These are phyloP conservation scores for Aphaenogaster rudis DNA, from an alignment of 1,140 invertebrate species.

Conservation along the genomic window DNA sequence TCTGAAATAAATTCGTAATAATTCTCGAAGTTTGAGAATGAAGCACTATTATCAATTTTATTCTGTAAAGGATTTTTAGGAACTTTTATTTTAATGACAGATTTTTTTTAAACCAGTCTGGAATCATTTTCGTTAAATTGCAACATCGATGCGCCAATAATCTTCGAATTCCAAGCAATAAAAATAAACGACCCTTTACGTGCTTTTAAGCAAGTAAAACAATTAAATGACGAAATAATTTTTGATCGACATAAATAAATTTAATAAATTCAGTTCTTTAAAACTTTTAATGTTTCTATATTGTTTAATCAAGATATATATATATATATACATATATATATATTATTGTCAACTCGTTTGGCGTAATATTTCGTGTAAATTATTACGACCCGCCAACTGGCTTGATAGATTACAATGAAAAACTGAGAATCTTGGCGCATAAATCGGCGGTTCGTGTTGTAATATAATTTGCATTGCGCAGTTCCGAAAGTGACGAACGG, in stretches of 20 bases:
- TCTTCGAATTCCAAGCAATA: not conserved
- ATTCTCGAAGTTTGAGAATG: not conserved
- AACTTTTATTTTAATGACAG: not conserved
- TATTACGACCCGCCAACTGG: constrained; percentile 16
- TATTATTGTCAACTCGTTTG: not conserved
- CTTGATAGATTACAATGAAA: constrained; percentile 13
- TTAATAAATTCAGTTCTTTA: not conserved
- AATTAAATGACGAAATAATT: constrained; percentile 7
- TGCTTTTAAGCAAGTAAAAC: not conserved
- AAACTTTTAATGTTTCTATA: not conserved
- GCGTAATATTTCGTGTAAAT: constrained; percentile 17
- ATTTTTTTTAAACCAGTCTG: not conserved
- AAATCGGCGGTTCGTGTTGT: constrained; percentile 38
- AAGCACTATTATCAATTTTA: constrained; percentile 1
- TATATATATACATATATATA: not conserved
- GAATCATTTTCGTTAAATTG: not conserved
- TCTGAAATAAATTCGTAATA: not conserved
- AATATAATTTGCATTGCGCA: constrained; percentile 71
- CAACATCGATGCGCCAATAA: not conserved
- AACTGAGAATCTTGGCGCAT: constrained; percentile 27
- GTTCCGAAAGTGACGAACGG: constrained; percentile 63
- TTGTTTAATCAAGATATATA: not conserved
- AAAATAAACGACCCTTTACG: no score
- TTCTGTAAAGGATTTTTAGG: not conserved
- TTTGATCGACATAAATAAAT: not conserved